Evolutionary conservation across 2,888 invertebrate genomes (phyloP), one percentile per base, ranked within the genome.

Genomic region (Silvanus unidentatus): DNA sequence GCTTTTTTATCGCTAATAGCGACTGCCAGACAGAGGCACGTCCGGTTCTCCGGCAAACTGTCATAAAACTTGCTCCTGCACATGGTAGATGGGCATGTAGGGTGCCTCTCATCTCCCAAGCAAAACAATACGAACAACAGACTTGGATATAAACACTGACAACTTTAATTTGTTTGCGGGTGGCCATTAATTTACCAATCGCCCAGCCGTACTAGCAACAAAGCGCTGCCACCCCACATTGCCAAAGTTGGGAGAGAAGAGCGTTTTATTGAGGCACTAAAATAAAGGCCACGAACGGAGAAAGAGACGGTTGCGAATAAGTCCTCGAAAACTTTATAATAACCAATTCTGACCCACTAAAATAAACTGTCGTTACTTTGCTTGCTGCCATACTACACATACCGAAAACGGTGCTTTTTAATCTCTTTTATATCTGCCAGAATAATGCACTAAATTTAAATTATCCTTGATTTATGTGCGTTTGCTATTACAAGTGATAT

Each of bases 351-450:
- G 37, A 37, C 37, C 37, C 37, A 37, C 37, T 37, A 37, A 37
- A 37, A 37, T 12, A 11, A 37, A 37, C 37, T 32, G 32, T 32
- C 32, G 32, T 32, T 32, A 32, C 32, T n/a, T n/a, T n/a, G n/a
- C n/a, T n/a, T n/a, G n/a, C n/a, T n/a, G n/a, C n/a, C n/a, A n/a
- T n/a, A n/a, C n/a, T n/a, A 11, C 10, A 32, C 10, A 32, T 9
- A 22, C 8, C 8, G 22, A 37, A 51, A 54, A 57, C 54, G n/a
- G 58, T 55, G 54, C 61, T 64, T 63, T 65, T 64, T 65, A 63
- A 63, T 64, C 63, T 62, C 60, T 58, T 61, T 61, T 60, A 58
- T 60, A 59, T 57, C 46, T 53, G 49, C 49, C 57, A 53, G 53
- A 54, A 52, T 54, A 56, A 22, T 22, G 22, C 32, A 37, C 15